Evolutionary conservation across 2,888 invertebrate genomes (phyloP).

Genomic region (Unio pictorum): DNA sequence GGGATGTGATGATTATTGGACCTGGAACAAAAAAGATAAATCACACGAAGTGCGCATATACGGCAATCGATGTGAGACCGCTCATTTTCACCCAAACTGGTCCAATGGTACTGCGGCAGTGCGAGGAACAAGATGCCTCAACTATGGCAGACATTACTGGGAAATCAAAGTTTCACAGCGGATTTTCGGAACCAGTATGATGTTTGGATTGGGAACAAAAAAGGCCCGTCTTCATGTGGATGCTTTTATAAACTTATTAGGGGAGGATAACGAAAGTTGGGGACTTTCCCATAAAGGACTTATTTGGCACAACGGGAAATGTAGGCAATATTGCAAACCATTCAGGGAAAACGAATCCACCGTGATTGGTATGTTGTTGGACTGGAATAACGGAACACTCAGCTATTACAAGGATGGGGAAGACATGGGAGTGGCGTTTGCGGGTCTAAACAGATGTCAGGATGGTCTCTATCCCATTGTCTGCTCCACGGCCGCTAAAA

Average conservation of each 20-base stretch:
- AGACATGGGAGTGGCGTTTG: constrained; percentile 81
- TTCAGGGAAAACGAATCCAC: constrained; percentile 82
- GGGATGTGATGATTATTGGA: constrained; percentile 80
- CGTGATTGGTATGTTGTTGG: constrained; percentile 80
- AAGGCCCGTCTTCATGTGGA: constrained; percentile 78
- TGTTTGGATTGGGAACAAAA: constrained; percentile 81
- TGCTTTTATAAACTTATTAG: constrained; percentile 80
- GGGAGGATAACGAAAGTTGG: constrained; percentile 82
- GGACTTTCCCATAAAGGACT: constrained; percentile 83
- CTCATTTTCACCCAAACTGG: constrained; percentile 84
- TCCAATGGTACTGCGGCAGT: constrained; percentile 83
- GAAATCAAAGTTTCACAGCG: constrained; percentile 78
- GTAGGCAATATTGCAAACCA: constrained; percentile 78
- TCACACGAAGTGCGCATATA: constrained; percentile 76
- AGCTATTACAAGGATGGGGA: constrained; percentile 82
- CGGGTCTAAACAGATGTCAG: constrained; percentile 77
- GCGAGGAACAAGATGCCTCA: constrained; percentile 79
- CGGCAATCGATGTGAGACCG: constrained; percentile 71
- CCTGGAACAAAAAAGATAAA: constrained; percentile 78
- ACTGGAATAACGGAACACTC: constrained; percentile 78
- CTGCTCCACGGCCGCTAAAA: constrained; percentile 83
- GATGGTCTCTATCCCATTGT: constrained; percentile 80
- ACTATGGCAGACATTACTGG: constrained; percentile 78
- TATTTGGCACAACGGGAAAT: constrained; percentile 80
- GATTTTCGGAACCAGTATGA: constrained; percentile 83